phyloP scores from a whole-genome alignment of 2,797 vertebrate species.

The Synanceia verrucosa region DNA sequence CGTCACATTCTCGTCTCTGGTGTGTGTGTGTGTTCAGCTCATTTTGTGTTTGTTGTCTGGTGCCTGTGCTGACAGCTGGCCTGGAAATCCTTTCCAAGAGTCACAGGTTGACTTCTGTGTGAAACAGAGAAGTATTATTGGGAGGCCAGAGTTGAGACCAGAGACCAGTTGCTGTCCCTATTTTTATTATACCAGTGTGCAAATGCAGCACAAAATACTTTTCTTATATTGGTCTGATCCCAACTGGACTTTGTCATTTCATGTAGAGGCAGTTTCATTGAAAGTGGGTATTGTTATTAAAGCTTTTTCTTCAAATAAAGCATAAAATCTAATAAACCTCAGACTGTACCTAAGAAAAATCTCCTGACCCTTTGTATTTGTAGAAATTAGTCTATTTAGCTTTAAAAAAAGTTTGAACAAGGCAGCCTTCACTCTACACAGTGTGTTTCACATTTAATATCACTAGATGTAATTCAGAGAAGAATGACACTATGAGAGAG shows the following conservation, averaged over 20 bases:
- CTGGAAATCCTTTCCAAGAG: conserved; percentile 53
- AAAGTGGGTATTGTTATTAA: not conserved
- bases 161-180: conserved; percentile 27
- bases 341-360: not conserved
- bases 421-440: not conserved
- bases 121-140: conserved; percentile 49
- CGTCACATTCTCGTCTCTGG: conserved; percentile 22
- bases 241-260: conserved; percentile 10
- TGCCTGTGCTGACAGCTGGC: conserved; percentile 45
- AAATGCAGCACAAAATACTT: conserved; percentile 8
- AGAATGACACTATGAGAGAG: not conserved
- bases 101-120: conserved; percentile 58
- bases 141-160: conserved; percentile 34
- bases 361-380: not conserved
- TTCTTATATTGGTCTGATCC: conserved; percentile 2
- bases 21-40: not conserved
- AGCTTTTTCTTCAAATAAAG: not conserved
- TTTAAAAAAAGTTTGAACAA: not conserved
- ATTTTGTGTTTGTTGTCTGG: conserved; percentile 34
- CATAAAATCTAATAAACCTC: not conserved
- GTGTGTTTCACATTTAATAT: not conserved
- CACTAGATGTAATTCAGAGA: not conserved
- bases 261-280: no score
- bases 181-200: conserved; percentile 3
- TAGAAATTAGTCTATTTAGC: not conserved